Base-by-base conservation (phyloP, 2,888 invertebrate genomes). In the Ornithoptera priamus region DNA sequence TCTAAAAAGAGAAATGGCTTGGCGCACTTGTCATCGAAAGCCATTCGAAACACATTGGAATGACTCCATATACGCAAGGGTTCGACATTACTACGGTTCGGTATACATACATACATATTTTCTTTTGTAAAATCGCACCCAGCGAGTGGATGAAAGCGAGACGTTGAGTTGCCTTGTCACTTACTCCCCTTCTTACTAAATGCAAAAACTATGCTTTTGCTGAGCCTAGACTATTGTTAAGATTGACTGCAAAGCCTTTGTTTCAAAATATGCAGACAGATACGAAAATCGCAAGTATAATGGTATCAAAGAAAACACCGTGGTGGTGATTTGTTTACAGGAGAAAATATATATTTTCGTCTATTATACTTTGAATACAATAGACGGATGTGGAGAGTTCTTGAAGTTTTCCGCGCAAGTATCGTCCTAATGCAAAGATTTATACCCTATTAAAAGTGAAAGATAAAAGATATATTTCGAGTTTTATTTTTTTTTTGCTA, bases 21-120 rank as follows among this genome's bases (percentile, higher is more conserved):
- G 80, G 82, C 80, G 86, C 85, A 87, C 85, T 89, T 86, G 87
- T 90, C 90, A 92, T 92, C 90, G 91, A 92, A 90, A 90, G 85
- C 87, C 84, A 86, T 90, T 91, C 81, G 84, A 85, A 87, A 85
- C 81, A 88, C 87, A 85, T 87, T 80, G 83, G 80, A 87, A 83
- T 84, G 85, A 85, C 82, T 84, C 79, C 81, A 82, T 80, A 83
- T 83, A 82, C 81, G 81, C 77, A 81, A 83, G 83, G 84, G 85
- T 84, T 85, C 75, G 73, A 77, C 78, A 78, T 81, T 80, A 77
- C 77, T 77, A 73, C 76, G 77, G 75, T 78, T 78, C 83, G 77
- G 80, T 83, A 81, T 15, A 30, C 30, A 30, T 3, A 5, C 77
- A 78, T 83, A 77, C 46, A 65, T 64, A 85, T 86, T 83, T 85